These are phyloP conservation scores for Protomyctophum bolini DNA, from an alignment of 2,113 vertebrate species.

Conservation along the genomic window DNA sequence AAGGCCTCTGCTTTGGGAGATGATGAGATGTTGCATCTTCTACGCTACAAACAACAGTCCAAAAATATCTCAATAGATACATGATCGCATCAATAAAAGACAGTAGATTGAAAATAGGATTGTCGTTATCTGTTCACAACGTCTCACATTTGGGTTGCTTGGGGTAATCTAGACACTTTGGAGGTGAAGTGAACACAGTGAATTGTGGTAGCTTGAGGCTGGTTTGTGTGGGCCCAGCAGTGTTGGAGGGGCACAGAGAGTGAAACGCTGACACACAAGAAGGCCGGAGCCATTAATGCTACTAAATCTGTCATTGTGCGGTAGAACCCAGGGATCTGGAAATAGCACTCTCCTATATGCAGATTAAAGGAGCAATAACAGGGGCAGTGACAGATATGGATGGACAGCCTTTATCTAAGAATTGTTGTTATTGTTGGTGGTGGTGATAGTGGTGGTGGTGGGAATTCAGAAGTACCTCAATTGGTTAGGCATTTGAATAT, in stretches of 20 bases:
- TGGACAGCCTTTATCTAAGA: constrained; percentile 77
- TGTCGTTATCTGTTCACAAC: too few species aligned
- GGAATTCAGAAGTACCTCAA: constrained; percentile 27
- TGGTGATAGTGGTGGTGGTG: constrained; percentile 44
- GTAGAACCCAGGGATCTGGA: constrained; percentile 77
- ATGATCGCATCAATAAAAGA: too few species aligned
- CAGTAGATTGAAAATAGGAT: too few species aligned
- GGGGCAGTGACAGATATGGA: constrained; percentile 74
- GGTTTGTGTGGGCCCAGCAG: constrained; percentile 77
- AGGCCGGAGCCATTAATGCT: constrained; percentile 84
- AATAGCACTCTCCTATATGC: constrained; percentile 85
- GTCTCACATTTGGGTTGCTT: too few species aligned
- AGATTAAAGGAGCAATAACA: constrained; percentile 84
- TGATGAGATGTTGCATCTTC: constrained; percentile 5
- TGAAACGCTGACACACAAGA: constrained; percentile 87
- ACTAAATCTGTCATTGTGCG: constrained; percentile 92
- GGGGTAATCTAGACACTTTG: not conserved
- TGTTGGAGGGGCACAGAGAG: constrained; percentile 77
- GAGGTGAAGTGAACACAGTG: constrained; percentile 33
- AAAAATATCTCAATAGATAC: too few species aligned
- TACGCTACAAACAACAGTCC: constrained; percentile 19
- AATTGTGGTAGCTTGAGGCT: constrained; percentile 58
- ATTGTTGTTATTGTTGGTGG: too few species aligned
- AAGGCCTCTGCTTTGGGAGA: not conserved
- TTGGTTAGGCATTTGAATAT: too few species aligned